Conservation (phyloP, 2,888 invertebrate species). For the Polydrusus pterygomalis region DNA sequence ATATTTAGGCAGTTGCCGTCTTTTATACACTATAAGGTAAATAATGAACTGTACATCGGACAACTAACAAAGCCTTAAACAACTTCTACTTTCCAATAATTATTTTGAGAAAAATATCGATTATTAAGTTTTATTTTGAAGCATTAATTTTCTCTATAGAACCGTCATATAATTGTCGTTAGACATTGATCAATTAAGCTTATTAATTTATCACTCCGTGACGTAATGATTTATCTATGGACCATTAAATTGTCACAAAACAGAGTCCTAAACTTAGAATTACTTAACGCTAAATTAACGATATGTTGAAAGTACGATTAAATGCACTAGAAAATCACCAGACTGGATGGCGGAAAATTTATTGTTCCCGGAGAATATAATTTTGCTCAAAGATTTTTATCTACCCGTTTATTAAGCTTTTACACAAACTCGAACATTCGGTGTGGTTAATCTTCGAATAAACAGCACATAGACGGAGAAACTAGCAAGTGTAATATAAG, state of each 20-base stretch:
- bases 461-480: constrained; percentile 7
- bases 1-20: too few relatives aligned
- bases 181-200: too few relatives aligned
- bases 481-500: too few relatives aligned
- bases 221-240: neutral
- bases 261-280: constrained; percentile 24
- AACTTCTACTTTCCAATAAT: too few relatives aligned
- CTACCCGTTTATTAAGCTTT: constrained; percentile 25
- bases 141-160: neutral
- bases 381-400: constrained; percentile 27
- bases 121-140: neutral
- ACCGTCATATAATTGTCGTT: too few relatives aligned
- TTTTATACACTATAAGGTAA: too few relatives aligned
- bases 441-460: constrained; percentile 14
- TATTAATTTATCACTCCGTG: constrained; percentile 6
- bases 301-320: constrained; percentile 30
- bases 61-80: too few relatives aligned
- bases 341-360: constrained; percentile 19
- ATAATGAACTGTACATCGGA: too few relatives aligned
- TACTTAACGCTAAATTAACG: constrained; percentile 32
- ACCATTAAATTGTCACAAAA: constrained; percentile 23
- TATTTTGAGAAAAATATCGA: too few relatives aligned
- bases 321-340: constrained; percentile 29
- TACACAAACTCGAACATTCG: constrained; percentile 15
- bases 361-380: constrained; percentile 22